Evolutionary conservation across 1,140 invertebrate genomes (phyloP), one percentile per base, ranked within the genome.

Genomic region (Ceratina australensis): DNA sequence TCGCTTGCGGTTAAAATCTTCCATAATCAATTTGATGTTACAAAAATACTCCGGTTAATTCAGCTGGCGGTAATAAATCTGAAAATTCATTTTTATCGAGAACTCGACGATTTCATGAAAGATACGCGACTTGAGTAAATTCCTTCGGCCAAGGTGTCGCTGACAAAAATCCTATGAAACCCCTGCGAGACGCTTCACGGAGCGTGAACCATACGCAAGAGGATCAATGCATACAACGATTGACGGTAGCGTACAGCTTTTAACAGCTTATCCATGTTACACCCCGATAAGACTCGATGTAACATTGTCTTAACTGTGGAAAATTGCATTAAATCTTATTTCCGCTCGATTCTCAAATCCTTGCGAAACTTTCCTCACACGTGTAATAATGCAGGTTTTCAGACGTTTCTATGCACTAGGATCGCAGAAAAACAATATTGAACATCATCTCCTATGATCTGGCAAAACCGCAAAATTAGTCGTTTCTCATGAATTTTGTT

Each of bases 251-350:
- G 80, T 75, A 80, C 26, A 61, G 71, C 79, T 84, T 82, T 78
- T 82, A 66, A 72, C 16, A 80, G 78, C 75, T 86, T 84, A 82
- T 86, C 80, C 81, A 78, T 57, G 56, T 85, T 69, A 81, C 76
- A 79, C 65, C 26, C 56, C 60, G 65, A 15, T 74, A 82, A 64
- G 63, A 76, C 84, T 33, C 28, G 77, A 54, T 71, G 72, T 82
- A 80, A 84, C 76, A 71, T 57, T 73, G 77, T 60, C n/a, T 73
- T 47, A 76, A 73, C 54, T 71, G 56, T 67, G 63, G 47, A 83
- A 20, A 59, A 20, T 52, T n/a, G n/a, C 54, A 75, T 84, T 84
- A 71, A 22, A 79, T 81, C 81, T 78, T 79, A 81, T 68, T 79
- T 81, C 49, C 63, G 59, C 56, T 54, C 12, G 12, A n/a, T n/a